Conservation (phyloP, 2,113 vertebrate genomes). For the Gobius niger region DNA sequence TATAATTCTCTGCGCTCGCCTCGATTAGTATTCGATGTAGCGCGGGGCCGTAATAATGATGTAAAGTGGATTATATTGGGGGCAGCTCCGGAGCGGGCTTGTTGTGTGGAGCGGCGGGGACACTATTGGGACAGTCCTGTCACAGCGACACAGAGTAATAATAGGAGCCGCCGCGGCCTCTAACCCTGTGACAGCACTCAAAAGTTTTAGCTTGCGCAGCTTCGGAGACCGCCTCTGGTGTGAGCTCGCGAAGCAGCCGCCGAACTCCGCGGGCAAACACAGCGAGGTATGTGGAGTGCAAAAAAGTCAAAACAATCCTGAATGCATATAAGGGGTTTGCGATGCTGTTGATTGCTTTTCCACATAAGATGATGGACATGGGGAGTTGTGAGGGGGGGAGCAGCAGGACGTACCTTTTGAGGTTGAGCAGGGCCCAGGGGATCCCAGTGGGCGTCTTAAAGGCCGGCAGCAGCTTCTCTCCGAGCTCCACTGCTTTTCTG, state of each 20-base stretch:
- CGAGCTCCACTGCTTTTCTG: conserved; percentile 93
- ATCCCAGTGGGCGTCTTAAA: conserved; percentile 97
- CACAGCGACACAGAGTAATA: conserved; percentile 10
- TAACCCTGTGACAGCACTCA: conserved; percentile 4
- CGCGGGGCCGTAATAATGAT: neutral
- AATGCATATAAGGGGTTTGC: conserved; percentile 2
- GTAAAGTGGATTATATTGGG: conserved; percentile 2
- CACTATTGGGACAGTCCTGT: neutral
- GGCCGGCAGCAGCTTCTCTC: conserved; percentile 93
- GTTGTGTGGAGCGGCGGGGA: conserved; percentile 8
- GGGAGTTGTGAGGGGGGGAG: neutral
- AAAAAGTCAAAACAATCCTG: neutral
- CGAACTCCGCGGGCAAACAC: neutral
- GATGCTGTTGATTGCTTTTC: conserved; percentile 1
- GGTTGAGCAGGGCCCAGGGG: conserved; percentile 97
- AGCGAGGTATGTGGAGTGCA: neutral
- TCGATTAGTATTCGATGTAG: neutral
- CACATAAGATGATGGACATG: neutral
- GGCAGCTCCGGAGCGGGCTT: neutral
- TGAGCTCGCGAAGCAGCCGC: conserved; percentile 14
- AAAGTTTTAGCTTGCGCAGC: conserved; percentile 10
- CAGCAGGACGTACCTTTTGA: conserved; percentile 87
- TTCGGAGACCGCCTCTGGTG: conserved; percentile 6
- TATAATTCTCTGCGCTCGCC: neutral
- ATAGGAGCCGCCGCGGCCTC: conserved; percentile 14